phyloP scores from a whole-genome alignment of 2,888 invertebrate genomes.

The Mongoloraphidia duomilia region DNA sequence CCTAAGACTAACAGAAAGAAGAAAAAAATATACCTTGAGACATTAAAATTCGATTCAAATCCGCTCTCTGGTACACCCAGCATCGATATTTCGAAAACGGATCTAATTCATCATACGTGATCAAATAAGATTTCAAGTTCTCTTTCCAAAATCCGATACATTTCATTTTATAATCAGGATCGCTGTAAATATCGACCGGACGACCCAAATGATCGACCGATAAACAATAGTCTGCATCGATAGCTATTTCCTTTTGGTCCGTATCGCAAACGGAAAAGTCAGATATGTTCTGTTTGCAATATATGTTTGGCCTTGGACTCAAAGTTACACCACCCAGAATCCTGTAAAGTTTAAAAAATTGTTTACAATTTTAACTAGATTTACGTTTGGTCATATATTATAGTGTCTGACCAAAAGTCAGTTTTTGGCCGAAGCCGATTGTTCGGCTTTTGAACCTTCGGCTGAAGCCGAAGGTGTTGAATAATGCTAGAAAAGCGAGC shows the following conservation, averaged over 20 bases:
- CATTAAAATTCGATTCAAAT: constrained; percentile 74
- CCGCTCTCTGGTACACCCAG: constrained; percentile 94
- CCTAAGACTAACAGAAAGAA: not conserved
- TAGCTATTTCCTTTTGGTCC: constrained; percentile 84
- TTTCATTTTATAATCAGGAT: constrained; percentile 91
- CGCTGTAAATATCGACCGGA: constrained; percentile 91
- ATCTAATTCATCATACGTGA: constrained; percentile 92
- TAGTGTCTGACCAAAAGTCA: too few species aligned
- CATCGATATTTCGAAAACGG: constrained; percentile 91
- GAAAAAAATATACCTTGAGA: constrained; percentile 38
- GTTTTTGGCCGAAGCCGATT: too few species aligned
- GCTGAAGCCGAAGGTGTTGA: too few species aligned
- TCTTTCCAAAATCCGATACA: constrained; percentile 98
- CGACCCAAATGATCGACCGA: constrained; percentile 92
- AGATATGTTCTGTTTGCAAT: constrained; percentile 86
- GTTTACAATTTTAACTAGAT: too few species aligned
- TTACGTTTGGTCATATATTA: too few species aligned
- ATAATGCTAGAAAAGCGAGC: too few species aligned
- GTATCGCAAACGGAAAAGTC: constrained; percentile 92
- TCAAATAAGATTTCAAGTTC: constrained; percentile 88
- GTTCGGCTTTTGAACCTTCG: too few species aligned
- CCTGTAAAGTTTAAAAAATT: constrained; percentile 26
- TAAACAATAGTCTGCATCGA: constrained; percentile 91
- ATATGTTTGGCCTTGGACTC: constrained; percentile 82
- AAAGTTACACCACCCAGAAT: constrained; percentile 91